Percentiles rank a stretch among this genome's conserved stretches.
Evolutionary conservation across 2,797 vertebrate genomes (phyloP).

Genomic region (Sebastes trivittatus): DNA sequence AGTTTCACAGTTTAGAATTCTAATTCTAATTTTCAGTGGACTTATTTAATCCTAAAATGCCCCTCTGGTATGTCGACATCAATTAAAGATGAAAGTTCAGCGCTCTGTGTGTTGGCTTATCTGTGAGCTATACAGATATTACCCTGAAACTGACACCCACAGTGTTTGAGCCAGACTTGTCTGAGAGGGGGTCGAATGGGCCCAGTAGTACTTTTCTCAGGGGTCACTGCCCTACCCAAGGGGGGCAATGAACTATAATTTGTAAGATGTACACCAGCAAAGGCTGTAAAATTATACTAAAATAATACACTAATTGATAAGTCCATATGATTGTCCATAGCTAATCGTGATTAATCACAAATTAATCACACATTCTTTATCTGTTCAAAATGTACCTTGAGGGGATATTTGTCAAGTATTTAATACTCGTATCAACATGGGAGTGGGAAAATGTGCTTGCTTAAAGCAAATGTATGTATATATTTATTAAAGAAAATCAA

Average conservation of each 20-base stretch:
- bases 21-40: conserved; percentile 55
- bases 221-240: background rate
- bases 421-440: background rate
- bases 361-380: background rate
- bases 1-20: conserved; percentile 53
- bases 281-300: background rate
- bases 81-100: conserved; percentile 64
- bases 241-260: background rate
- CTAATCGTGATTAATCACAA: background rate
- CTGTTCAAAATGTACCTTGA: background rate
- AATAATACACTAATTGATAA: background rate
- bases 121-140: background rate
- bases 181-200: background rate
- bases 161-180: background rate
- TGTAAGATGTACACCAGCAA: background rate
- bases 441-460: too few species aligned
- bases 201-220: background rate
- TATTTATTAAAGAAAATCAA: too few species aligned
- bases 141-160: background rate
- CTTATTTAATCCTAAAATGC: conserved; percentile 58
- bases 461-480: background rate
- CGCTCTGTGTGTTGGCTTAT: background rate
- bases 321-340: too few species aligned
- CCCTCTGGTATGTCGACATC: conserved; percentile 59
- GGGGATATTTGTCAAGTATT: background rate